Evolutionary conservation across 2,113 vertebrate species (phyloP), one percentile per base, ranked within the genome.

Genomic region (Eptesicus fuscus): DNA sequence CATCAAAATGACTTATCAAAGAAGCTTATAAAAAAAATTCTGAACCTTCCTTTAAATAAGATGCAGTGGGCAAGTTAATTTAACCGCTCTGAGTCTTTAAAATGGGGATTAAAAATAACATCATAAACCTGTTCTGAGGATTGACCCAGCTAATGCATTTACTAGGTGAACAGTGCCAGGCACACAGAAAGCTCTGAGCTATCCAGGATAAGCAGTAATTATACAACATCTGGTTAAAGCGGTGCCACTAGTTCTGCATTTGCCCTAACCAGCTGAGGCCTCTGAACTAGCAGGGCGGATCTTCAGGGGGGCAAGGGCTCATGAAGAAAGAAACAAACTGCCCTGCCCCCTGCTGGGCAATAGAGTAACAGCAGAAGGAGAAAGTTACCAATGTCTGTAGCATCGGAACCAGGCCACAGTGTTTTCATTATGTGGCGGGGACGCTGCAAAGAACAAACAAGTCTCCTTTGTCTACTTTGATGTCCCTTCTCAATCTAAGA

Each of bases 351-450:
- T 93, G 80, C 83, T 67, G 44, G 95, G 25, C 47, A 84, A 0
- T 0, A 74, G 14, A 2, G 42, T 61, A 97, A 28, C 25, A 77
- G 90, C 96, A 89, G 42, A 77, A 10, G n/a, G 49, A 71, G 49
- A 59, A 42, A 84, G 13, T 44, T 9, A 30, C 6, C 35, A n/a
- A 40, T 0, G 32, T 28, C 1, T 0, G 0, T 12, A 32, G 74
- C 40, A n/a, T 7, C 16, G n/a, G 20, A 69, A 30, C 22, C 17
- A 0, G 20, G 56, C 32, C 0, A 4, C 23, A 18, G 44, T 0
- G 0, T 10, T 35, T 1, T 20, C 32, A 10, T 1, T 13, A 13
- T 23, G 30, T 20, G 49, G 12, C 88, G 25, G 4, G 37, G 78
- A 47, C 25, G 30, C n/a, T 44, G 69, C 79, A 92, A 1, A 88